phyloP scores from a whole-genome alignment of 2,113 vertebrate species.

The Zootoca vivipara region DNA sequence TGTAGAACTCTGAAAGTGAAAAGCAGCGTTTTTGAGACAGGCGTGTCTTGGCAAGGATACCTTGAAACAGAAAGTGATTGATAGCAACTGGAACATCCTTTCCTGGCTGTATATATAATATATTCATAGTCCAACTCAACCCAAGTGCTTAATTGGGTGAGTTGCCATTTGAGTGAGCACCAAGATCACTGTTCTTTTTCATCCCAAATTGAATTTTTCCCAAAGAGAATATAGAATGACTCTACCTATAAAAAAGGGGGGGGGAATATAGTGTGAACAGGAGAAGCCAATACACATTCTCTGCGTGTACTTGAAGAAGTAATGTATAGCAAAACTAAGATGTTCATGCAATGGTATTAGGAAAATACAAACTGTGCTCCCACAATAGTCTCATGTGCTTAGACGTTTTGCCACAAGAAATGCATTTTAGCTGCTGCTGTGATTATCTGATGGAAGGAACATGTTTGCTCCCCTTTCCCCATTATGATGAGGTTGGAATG shows the following conservation, averaged over 20 bases:
- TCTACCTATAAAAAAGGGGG: neutral
- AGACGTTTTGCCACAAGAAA: neutral
- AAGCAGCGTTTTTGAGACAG: neutral
- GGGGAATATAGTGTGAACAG: neutral
- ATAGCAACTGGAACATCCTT: neutral
- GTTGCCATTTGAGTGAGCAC: constrained; percentile 4
- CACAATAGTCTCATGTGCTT: neutral
- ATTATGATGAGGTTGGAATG: neutral
- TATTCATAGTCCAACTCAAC: constrained; percentile 2
- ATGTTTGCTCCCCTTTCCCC: neutral
- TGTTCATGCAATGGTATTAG: neutral
- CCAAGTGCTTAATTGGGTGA: constrained; percentile 8
- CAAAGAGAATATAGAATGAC: neutral
- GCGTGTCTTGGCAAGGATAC: neutral
- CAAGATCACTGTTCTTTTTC: neutral
- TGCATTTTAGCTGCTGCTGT: neutral
- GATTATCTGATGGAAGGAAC: neutral
- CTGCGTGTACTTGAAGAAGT: neutral
- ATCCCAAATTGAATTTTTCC: neutral
- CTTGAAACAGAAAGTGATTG: constrained; percentile 3
- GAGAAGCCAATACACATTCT: neutral
- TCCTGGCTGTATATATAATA: neutral
- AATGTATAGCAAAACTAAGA: neutral
- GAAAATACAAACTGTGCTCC: neutral
- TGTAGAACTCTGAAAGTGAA: neutral